These are phyloP conservation scores for Zeugodacus cucurbitae DNA, from an alignment of 1,140 invertebrate species.

Conservation along the genomic window DNA sequence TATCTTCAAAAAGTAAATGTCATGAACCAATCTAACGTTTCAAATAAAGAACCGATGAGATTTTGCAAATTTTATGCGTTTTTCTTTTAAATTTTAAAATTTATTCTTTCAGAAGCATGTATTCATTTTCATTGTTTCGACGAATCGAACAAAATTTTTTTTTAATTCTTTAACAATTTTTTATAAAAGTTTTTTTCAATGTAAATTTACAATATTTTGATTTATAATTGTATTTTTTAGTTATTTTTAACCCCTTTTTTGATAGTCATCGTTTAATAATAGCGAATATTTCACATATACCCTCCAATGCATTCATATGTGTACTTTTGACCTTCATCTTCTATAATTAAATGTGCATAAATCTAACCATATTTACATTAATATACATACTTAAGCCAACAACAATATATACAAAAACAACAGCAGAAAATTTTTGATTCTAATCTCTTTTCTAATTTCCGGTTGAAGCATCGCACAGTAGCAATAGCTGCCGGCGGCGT, in stretches of 20 bases:
- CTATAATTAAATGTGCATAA: not conserved
- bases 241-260: no score
- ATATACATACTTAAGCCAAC: not conserved
- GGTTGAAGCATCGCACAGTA: not conserved
- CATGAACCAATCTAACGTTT: no score
- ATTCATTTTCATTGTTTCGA: no score
- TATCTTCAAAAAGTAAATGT: no score
- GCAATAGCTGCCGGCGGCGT: not conserved
- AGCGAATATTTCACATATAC: not conserved
- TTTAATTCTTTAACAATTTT: no score
- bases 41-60: no score
- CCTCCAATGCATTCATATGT: not conserved
- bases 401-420: not conserved
- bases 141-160: no score
- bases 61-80: no score
- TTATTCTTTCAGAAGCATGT: no score
- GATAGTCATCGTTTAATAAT: not conserved
- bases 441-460: slow-evolving; percentile 28
- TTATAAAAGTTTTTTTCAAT: no score
- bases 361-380: not conserved
- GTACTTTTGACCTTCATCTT: not conserved
- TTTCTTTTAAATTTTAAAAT: no score
- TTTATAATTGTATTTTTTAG: not conserved
- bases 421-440: not conserved
- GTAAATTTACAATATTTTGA: no score